Evolutionary conservation across 64 coral and sea anemone genomes (phyloP).

Genomic region (Stichodactyla mertensii): DNA sequence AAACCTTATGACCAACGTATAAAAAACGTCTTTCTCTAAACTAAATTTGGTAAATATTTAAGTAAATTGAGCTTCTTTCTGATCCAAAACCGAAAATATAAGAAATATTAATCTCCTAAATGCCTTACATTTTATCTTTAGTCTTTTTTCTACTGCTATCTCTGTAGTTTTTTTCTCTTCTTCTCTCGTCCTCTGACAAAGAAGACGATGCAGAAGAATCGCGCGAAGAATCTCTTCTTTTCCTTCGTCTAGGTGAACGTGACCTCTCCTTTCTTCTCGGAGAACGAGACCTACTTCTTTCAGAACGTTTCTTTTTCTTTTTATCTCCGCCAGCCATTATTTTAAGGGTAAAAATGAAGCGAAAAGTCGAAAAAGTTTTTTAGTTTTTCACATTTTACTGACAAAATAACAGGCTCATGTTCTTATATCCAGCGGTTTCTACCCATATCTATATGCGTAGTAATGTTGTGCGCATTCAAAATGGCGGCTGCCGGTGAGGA

Average conservation of each 20-base stretch:
- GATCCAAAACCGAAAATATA: neutral
- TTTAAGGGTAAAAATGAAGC: neutral
- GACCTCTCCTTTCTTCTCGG: conserved; percentile 30
- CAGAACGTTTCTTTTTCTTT: conserved; percentile 35
- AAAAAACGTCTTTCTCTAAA: neutral
- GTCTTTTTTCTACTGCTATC: neutral
- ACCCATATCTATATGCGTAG: neutral
- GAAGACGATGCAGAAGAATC: neutral
- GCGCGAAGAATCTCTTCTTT: neutral
- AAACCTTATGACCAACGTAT: neutral
- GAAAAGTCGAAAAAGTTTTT: neutral
- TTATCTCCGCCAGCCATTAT: conserved; percentile 48
- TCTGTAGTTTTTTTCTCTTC: conserved; percentile 2
- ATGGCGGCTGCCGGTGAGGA: conserved; percentile 38
- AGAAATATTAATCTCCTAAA: neutral
- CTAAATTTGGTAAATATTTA: neutral
- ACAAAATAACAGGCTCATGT: neutral
- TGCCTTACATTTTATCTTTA: neutral
- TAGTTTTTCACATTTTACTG: neutral
- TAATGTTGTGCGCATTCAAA: neutral
- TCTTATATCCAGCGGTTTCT: neutral
- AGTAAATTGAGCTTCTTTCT: neutral
- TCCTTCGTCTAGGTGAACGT: conserved; percentile 12
- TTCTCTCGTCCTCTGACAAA: neutral
- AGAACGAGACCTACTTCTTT: conserved; percentile 57